Evolutionary conservation across 2,113 vertebrate species (phyloP).

Genomic region (Scortum barcoo): DNA sequence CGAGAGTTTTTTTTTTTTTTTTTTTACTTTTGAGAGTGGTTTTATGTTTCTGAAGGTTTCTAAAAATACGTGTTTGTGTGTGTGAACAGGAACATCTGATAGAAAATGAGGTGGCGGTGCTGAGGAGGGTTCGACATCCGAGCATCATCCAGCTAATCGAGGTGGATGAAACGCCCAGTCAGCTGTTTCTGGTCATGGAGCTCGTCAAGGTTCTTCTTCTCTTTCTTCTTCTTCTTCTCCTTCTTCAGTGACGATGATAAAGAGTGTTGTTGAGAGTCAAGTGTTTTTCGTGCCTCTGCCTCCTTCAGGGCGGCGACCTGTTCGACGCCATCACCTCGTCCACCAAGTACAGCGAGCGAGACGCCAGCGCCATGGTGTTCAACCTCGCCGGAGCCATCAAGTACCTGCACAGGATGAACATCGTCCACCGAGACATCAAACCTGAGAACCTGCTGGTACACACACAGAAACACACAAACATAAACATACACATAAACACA

Average conservation of each 20-base stretch:
- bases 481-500: constrained; percentile 21
- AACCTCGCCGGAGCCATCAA: constrained; percentile 94
- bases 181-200: constrained; percentile 98
- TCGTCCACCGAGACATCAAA: constrained; percentile 98
- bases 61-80: not conserved
- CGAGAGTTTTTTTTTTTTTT: too few species aligned
- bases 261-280: too few species aligned
- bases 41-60: too few species aligned
- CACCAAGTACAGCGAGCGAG: constrained; percentile 96
- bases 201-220: constrained; percentile 90
- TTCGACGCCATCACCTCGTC: constrained; percentile 99
- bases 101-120: constrained; percentile 95
- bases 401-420: constrained; percentile 95
- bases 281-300: too few species aligned
- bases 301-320: constrained; percentile 92
- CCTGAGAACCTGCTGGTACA: constrained; percentile 97
- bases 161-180: constrained; percentile 93
- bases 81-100: constrained; percentile 93
- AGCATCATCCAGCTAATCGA: constrained; percentile 98
- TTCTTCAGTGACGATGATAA: too few species aligned
- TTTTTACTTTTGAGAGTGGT: too few species aligned
- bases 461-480: constrained; percentile 28
- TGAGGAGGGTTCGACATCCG: constrained; percentile 93
- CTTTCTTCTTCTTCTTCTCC: not conserved
- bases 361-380: constrained; percentile 97